Base-by-base conservation (phyloP, 2,888 invertebrate species). In the Dione juno region DNA sequence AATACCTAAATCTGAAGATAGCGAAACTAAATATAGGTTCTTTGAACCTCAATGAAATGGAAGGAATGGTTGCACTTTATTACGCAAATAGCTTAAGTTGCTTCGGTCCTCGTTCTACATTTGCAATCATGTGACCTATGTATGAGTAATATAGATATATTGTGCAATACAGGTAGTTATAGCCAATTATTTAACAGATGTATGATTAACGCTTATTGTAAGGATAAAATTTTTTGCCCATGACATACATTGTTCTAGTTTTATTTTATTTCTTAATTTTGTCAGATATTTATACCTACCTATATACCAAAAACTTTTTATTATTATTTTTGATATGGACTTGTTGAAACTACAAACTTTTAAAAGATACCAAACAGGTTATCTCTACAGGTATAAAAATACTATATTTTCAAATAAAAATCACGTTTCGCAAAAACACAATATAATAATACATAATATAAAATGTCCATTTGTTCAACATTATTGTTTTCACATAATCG, bases 81-180 rank as follows among this genome's bases (percentile, higher is more conserved):
- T 67, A 71, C 48, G 67, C 57, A 63, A 67, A 64, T 67, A 70
- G 21, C 48, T 50, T 53, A 54, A 57, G 69, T 69, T 21, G 54
- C 61, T 37, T 54, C 43, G 28, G 61, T 28, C 54, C 70, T 67
- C 48, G 63, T 68, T 64, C 70, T 41, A 63, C 63, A 68, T 74
- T 70, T 57, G 61, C 54, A 54, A 59, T 72, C 74, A 68, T 66
- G 40, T 70, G 68, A 71, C 48, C 59, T 57, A 73, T 52, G 61
- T 28, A 52, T 41, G 35, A 13, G 10, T 19, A 65, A 21, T 69
- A 48, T 57, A 65, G 45, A 45, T 48, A 19, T 54, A 35, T 35
- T 54, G 35, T 35, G 54, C 35, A 35, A 53, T 53, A 28, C 8
- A 52, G 21, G n/a, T 35, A 54, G 10, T n/a, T 54, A 54, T 53